phyloP scores from a whole-genome alignment of 2,113 vertebrate species.

The Ceyx cyanopectus region DNA sequence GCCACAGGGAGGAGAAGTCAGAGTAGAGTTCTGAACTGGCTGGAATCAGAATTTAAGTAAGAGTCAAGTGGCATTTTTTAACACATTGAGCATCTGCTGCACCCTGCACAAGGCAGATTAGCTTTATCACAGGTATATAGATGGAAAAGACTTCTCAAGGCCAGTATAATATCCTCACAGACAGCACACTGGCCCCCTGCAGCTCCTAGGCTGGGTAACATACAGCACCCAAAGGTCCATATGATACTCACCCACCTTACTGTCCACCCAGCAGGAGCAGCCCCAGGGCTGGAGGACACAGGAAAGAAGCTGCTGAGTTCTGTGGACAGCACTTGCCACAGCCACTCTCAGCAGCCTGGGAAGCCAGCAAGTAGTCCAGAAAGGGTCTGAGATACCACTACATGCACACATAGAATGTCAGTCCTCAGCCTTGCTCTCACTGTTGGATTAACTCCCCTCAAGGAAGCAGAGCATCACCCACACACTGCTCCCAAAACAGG shows the following conservation, averaged over 20 bases:
- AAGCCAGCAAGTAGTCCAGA: neutral
- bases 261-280: neutral
- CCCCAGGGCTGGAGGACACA: neutral
- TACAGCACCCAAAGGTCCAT: neutral
- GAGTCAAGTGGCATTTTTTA: neutral
- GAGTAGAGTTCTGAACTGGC: neutral
- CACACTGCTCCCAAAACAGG: too few relatives aligned
- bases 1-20: neutral
- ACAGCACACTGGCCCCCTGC: accelerated
- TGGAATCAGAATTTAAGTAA: neutral
- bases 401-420: neutral
- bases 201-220: neutral
- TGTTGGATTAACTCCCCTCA: neutral
- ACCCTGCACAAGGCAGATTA: neutral
- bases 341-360: neutral
- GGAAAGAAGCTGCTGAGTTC: neutral
- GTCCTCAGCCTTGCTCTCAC: neutral
- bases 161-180: neutral
- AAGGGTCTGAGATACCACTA: neutral
- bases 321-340: accelerated
- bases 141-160: accelerated
- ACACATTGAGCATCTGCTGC: neutral
- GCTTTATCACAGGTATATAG: neutral
- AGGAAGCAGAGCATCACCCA: neutral
- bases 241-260: accelerated